A percentile compares a stretch with the other conserved stretches of the same genome.
Evolutionary conservation across 1,140 invertebrate genomes (phyloP).

Genomic region (Octopus bimaculoides): DNA sequence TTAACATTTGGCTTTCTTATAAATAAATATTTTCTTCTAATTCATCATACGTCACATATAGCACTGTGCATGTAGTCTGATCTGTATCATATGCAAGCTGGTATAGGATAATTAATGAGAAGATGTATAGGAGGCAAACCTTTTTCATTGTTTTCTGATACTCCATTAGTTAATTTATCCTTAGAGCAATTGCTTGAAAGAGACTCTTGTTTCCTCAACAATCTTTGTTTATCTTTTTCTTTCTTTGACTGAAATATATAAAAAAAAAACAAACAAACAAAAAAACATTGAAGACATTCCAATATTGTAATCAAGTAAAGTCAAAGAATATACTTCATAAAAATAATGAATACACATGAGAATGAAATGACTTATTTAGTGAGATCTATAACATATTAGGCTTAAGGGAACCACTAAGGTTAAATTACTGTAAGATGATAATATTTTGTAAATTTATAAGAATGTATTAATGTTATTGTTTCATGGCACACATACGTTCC

Average conservation of each 20-base stretch:
- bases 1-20: no score
- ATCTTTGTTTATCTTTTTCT: conserved; percentile 41
- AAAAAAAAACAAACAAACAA: not conserved
- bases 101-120: no score
- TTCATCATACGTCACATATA: no score
- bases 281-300: not conserved
- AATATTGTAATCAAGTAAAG: not conserved
- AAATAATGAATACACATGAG: not conserved
- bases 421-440: no score
- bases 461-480: no score
- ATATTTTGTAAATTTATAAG: no score
- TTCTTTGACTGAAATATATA: conserved; percentile 37
- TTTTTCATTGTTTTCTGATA: conserved; percentile 1
- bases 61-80: no score
- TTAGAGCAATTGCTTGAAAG: not conserved
- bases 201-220: conserved; percentile 27
- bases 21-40: no score
- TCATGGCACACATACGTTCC: no score
- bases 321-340: not conserved
- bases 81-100: no score
- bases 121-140: not conserved
- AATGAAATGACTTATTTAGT: not conserved
- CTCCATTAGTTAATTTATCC: conserved; percentile 6
- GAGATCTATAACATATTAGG: not conserved
- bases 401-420: not conserved